phyloP scores from a whole-genome alignment of 2,888 invertebrate species.

The Drosophila bunnanda region DNA sequence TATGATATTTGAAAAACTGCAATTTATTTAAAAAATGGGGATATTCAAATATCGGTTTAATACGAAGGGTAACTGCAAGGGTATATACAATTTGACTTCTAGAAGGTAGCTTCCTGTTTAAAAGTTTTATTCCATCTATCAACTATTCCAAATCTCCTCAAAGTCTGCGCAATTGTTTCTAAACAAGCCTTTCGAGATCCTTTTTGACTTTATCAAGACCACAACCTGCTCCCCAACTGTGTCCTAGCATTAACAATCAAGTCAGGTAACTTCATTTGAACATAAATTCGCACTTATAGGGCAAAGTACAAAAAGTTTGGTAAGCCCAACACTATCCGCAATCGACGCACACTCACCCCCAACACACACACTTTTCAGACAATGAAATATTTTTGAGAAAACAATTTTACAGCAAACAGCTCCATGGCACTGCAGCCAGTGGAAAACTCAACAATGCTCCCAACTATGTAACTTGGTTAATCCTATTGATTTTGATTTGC shows the following conservation, averaged over 20 bases:
- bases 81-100: too few species aligned
- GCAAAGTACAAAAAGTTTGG: slow-evolving; percentile 65
- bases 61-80: too few species aligned
- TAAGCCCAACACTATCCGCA: slow-evolving; percentile 66
- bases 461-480: slow-evolving; percentile 74
- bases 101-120: too few species aligned
- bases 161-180: slow-evolving; percentile 10
- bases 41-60: too few species aligned
- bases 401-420: slow-evolving; percentile 57
- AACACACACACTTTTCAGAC: slow-evolving; percentile 13
- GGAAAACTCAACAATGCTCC: slow-evolving; percentile 43
- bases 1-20: too few species aligned
- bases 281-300: slow-evolving; percentile 67
- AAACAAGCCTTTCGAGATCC: not conserved
- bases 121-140: too few species aligned
- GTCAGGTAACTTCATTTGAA: slow-evolving; percentile 37
- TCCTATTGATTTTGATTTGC: slow-evolving; percentile 82
- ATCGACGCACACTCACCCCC: slow-evolving; percentile 39
- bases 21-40: too few species aligned
- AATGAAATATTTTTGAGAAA: slow-evolving; percentile 70
- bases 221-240: slow-evolving; percentile 1
- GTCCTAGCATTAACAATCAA: slow-evolving; percentile 21
- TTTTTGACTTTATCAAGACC: slow-evolving; percentile 5
- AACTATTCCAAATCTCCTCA: slow-evolving; percentile 1
- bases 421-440: slow-evolving; percentile 26